Evolutionary conservation across 2,888 invertebrate species (phyloP).

Genomic region (Spatulosminthurus flaviceps): DNA sequence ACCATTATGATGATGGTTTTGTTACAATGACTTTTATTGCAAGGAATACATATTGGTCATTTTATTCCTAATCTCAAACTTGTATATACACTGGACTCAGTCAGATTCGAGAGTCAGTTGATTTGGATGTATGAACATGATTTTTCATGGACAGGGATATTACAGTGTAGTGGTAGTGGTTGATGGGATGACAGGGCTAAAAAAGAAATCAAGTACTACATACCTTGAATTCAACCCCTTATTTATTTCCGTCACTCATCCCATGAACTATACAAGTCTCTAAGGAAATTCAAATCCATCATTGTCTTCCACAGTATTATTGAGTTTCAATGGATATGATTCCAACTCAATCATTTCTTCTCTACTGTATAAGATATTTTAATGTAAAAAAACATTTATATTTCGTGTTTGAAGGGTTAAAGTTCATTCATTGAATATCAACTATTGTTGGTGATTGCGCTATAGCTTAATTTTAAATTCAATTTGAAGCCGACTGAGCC

Average conservation of each 20-base stretch:
- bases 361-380: not conserved
- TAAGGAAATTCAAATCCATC: slow-evolving; percentile 5
- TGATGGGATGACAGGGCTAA: slow-evolving; percentile 11
- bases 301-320: not conserved
- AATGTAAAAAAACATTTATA: too few species aligned
- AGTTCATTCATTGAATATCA: too few species aligned
- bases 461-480: too few species aligned
- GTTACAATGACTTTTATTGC: slow-evolving; percentile 34
- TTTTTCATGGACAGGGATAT: not conserved
- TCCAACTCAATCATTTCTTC: slow-evolving; percentile 18
- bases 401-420: too few species aligned
- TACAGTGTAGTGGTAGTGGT: not conserved
- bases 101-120: not conserved
- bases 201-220: not conserved
- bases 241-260: slow-evolving; percentile 18
- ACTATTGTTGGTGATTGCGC: too few species aligned
- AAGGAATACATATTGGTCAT: not conserved
- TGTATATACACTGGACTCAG: not conserved
- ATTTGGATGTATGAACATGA: slow-evolving; percentile 5
- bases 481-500: too few species aligned
- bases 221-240: not conserved
- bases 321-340: not conserved
- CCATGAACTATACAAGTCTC: not conserved
- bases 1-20: slow-evolving; percentile 38
- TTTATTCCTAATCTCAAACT: not conserved